A percentile compares a stretch with the other conserved stretches of the same genome.
phyloP scores from a whole-genome alignment of 1,140 invertebrate genomes.

The Apis cerana region DNA sequence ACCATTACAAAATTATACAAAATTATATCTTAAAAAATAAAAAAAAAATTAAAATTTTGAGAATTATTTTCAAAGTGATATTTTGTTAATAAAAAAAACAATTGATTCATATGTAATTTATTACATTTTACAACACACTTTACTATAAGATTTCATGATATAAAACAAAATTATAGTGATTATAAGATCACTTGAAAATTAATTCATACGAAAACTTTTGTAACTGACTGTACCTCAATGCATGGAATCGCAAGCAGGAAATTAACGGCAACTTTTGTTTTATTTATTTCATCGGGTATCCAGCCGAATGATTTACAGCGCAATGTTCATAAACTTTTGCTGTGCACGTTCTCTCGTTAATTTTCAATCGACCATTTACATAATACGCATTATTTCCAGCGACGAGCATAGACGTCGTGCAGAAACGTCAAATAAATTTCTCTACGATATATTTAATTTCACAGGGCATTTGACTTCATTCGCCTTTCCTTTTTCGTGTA shows the following conservation, averaged over 20 bases:
- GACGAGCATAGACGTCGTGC: not conserved
- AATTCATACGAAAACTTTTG: not conserved
- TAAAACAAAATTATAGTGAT: too few species aligned
- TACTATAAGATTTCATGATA: too few species aligned
- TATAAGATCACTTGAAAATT: not conserved
- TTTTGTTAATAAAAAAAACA: too few species aligned
- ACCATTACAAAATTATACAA: too few species aligned
- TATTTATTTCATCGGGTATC: conserved; percentile 8
- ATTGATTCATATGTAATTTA: too few species aligned
- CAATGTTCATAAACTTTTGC: not conserved
- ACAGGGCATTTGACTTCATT: not conserved
- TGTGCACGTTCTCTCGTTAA: conserved; percentile 10
- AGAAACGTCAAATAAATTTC: conserved; percentile 2
- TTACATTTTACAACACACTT: too few species aligned
- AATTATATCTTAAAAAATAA: too few species aligned
- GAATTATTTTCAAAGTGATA: too few species aligned
- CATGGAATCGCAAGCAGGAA: conserved; percentile 17
- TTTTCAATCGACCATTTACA: conserved; percentile 26
- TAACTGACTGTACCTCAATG: not conserved
- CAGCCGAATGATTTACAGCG: conserved; percentile 7
- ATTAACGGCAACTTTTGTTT: conserved; percentile 8
- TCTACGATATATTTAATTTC: conserved; percentile 18
- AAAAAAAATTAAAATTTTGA: too few species aligned
- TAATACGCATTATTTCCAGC: not conserved
- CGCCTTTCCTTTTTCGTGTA: not conserved